phyloP scores from a whole-genome alignment of 2,888 invertebrate species.

The Falcaria lacertinaria region DNA sequence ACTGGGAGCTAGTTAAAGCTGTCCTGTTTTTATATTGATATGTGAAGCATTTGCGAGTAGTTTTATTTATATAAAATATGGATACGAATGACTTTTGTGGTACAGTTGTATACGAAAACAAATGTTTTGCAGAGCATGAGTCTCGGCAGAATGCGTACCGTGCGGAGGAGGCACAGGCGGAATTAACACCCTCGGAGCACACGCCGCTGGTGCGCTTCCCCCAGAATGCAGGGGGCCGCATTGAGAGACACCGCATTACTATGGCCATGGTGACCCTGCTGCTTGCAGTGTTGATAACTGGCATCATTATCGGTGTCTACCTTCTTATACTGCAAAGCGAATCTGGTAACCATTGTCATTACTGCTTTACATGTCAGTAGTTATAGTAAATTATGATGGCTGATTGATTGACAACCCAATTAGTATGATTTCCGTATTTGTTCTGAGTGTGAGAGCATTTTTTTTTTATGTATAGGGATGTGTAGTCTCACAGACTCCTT shows the following conservation, averaged over 20 bases:
- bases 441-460: too few relatives aligned
- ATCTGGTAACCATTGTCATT: conserved; percentile 49
- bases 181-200: conserved; percentile 23
- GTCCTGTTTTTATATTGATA: neutral
- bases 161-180: conserved; percentile 22
- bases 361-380: too few relatives aligned
- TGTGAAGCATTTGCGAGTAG: neutral
- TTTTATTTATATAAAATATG: neutral
- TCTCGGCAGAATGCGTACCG: conserved; percentile 41
- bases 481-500: too few relatives aligned
- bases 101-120: conserved; percentile 3
- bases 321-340: conserved; percentile 51
- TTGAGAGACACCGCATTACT: conserved; percentile 27
- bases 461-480: too few relatives aligned
- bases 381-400: too few relatives aligned
- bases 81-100: neutral
- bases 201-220: conserved; percentile 54
- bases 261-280: conserved; percentile 40
- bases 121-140: conserved; percentile 48
- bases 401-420: too few relatives aligned
- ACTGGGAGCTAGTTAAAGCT: neutral
- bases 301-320: conserved; percentile 57
- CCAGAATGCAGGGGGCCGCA: conserved; percentile 12
- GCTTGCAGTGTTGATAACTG: conserved; percentile 44
- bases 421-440: too few relatives aligned